These are phyloP conservation scores for Hemistola chrysoprasaria DNA, from an alignment of 2,888 invertebrate species.

Conservation along the genomic window DNA sequence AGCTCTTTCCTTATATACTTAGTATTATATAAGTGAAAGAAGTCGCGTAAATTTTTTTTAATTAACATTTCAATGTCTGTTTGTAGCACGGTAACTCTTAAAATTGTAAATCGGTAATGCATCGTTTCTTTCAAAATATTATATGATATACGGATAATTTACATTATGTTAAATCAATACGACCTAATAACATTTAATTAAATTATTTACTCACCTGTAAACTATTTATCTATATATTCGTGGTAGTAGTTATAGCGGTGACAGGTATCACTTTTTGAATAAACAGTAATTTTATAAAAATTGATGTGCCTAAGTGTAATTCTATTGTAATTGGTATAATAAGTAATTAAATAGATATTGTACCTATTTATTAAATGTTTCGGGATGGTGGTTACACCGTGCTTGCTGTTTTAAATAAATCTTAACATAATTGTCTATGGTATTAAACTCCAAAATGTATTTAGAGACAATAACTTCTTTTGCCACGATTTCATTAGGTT, in stretches of 20 bases:
- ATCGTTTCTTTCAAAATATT: slow-evolving; percentile 37
- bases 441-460: slow-evolving; percentile 44
- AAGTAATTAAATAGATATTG: slow-evolving; percentile 55
- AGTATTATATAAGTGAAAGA: slow-evolving; percentile 59
- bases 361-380: slow-evolving; percentile 53
- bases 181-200: slow-evolving; percentile 49
- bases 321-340: slow-evolving; percentile 72
- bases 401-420: slow-evolving; percentile 27
- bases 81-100: slow-evolving; percentile 53
- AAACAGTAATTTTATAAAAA: slow-evolving; percentile 81
- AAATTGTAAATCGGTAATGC: slow-evolving; percentile 36
- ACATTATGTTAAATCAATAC: slow-evolving; percentile 28
- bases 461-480: slow-evolving; percentile 61
- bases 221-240: slow-evolving; percentile 47
- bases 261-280: slow-evolving; percentile 72
- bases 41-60: slow-evolving; percentile 57
- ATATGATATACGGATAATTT: slow-evolving; percentile 15
- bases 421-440: slow-evolving; percentile 32
- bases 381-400: slow-evolving; percentile 32
- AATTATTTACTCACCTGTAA: slow-evolving; percentile 47
- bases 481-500: slow-evolving; percentile 27
- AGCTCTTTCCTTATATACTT: slow-evolving; percentile 66
- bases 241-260: slow-evolving; percentile 63
- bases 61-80: slow-evolving; percentile 62
- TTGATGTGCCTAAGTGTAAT: slow-evolving; percentile 83